Base-by-base conservation (phyloP, 2,888 invertebrate species). In the Hedychridium roseum region DNA sequence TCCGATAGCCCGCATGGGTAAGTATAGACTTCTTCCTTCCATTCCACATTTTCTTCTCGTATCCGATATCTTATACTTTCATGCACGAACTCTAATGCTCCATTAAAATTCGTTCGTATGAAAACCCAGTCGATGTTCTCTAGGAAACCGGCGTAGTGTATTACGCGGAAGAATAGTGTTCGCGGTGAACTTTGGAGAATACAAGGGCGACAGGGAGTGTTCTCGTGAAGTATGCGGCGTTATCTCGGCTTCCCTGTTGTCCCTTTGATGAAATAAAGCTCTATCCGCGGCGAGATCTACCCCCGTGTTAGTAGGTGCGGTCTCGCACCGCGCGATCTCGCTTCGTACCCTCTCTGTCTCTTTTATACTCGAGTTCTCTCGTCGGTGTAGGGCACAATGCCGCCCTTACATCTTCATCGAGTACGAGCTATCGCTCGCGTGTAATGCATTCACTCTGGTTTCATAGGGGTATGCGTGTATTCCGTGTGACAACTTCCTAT, bases 251-350 rank as follows among this genome's bases (percentile, higher is more conserved):
- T 67, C 53, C 64, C 68, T 67, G 69, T 62, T 69, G 68, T 70
- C 69, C 67, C 69, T 73, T 70, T 74, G 71, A 76, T 69, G 73
- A 73, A 74, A 74, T 76, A 74, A 74, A 74, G 70, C 70, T 66
- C 62, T 76, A 76, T 76, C 77, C 68, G 67, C 64, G 71, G 54
- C 55, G 64, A 57, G 68, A 78, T 78, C 78, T 76, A 70, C 72
- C 74, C 70, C 64, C 52, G 54, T 12, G 54, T 52, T 61, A 47
- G 66, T 66, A 61, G 68, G 66, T 72, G 74, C 68, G 74, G 71
- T 73, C 64, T 62, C 65, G 55, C 52, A 58, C 50, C 46, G 43
- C 54, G 30, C 43, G 32, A 34, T 37, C 51, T 38, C 47, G n/a
- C n/a, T n/a, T n/a, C n/a, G n/a, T n/a, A n/a, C 50, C 55, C 54